Conservation (phyloP, 2,797 vertebrate species). For the Syndactyla subalaris region DNA sequence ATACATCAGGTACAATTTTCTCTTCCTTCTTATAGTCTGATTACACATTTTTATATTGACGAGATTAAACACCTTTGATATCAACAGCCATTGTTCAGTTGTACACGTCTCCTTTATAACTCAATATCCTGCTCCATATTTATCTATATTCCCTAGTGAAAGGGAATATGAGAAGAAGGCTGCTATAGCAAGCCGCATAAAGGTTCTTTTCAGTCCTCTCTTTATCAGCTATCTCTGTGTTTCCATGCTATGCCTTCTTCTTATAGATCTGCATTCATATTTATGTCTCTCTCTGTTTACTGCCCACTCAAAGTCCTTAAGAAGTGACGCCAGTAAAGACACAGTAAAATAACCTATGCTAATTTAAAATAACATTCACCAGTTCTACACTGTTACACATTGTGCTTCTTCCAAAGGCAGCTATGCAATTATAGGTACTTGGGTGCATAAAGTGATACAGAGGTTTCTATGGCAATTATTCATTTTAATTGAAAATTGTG, state of each 20-base stretch:
- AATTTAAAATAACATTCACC: not conserved
- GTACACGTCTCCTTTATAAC: not conserved
- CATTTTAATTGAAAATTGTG: constrained; percentile 57
- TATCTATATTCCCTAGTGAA: not conserved
- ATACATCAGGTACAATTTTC: not conserved
- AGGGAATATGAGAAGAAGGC: not conserved
- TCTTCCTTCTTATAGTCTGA: not conserved
- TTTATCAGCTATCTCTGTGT: not conserved
- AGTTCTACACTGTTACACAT: not conserved
- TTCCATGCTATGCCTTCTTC: not conserved
- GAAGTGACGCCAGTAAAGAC: not conserved
- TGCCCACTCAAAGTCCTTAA: not conserved
- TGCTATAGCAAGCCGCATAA: not conserved
- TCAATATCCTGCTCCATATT: not conserved
- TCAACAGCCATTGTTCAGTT: not conserved
- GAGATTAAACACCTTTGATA: not conserved
- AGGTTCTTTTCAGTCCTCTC: not conserved
- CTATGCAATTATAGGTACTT: constrained; percentile 10
- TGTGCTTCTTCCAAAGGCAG: constrained; percentile 21
- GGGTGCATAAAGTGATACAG: not conserved
- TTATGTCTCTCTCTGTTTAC: not conserved
- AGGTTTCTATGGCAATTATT: constrained; percentile 54
- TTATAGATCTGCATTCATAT: not conserved
- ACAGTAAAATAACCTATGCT: not conserved
- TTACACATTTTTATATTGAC: not conserved